phyloP scores from a whole-genome alignment of 2,888 invertebrate genomes.

The Chydorus sphaericus region DNA sequence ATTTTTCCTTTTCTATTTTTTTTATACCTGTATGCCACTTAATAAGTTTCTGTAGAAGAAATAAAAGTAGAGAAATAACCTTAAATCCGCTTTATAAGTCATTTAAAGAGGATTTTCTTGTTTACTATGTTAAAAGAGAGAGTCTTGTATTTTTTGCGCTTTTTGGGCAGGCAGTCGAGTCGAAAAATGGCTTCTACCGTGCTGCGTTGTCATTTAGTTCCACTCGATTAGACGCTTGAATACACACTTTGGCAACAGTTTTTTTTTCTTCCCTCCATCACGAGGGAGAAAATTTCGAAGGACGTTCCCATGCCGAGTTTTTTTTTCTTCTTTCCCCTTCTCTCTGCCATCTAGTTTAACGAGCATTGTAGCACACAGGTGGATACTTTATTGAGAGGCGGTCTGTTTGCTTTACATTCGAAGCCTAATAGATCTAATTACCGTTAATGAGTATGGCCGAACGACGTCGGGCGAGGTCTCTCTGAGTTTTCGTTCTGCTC shows the following conservation, averaged over 20 bases:
- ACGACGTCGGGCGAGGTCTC: too few relatives aligned
- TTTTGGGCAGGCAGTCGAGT: slow-evolving; percentile 1
- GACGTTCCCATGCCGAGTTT: not conserved
- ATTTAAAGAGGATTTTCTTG: too few relatives aligned
- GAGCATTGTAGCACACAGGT: too few relatives aligned
- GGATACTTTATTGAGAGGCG: not conserved
- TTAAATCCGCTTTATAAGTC: slow-evolving; percentile 2
- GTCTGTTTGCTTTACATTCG: slow-evolving; percentile 2
- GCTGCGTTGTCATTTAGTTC: too few relatives aligned
- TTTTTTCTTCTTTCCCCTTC: not conserved
- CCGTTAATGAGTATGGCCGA: slow-evolving; percentile 2
- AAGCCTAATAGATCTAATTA: slow-evolving; percentile 5
- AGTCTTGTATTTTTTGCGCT: too few relatives aligned
- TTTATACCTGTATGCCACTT: not conserved
- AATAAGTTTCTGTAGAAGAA: not conserved
- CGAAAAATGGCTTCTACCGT: not conserved
- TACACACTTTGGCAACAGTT: too few relatives aligned
- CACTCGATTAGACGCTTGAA: too few relatives aligned
- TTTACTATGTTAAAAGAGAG: too few relatives aligned
- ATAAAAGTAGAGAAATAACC: not conserved
- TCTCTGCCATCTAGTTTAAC: too few relatives aligned
- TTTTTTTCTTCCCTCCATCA: too few relatives aligned
- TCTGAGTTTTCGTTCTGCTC: too few relatives aligned
- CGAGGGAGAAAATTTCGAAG: too few relatives aligned
- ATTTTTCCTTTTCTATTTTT: not conserved